Percentiles rank a stretch among this genome's conserved stretches.
Conservation (phyloP, 2,797 vertebrate genomes). For the Florisuga fusca region DNA sequence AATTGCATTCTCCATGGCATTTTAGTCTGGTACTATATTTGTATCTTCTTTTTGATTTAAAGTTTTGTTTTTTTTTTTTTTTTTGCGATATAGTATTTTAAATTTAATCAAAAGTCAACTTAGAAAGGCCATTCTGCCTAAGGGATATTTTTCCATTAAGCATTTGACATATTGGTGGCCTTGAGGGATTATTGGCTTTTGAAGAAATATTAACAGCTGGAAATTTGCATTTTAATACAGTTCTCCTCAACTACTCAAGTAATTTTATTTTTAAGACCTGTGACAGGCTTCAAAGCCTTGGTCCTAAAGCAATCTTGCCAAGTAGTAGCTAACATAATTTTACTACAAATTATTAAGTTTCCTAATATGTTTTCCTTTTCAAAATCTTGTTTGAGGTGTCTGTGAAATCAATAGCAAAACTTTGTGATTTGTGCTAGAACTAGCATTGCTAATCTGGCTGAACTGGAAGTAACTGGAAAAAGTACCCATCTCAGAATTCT, state of each 20-base stretch:
- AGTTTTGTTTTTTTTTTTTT: constrained; percentile 1
- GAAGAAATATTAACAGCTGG: constrained; percentile 99
- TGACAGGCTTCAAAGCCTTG: constrained; percentile 89
- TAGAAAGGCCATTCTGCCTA: constrained; percentile 91
- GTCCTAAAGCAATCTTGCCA: constrained; percentile 88
- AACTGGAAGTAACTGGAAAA: constrained; percentile 35
- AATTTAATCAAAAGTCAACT: constrained; percentile 97
- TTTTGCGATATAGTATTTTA: constrained; percentile 87
- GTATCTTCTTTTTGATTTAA: constrained; percentile 78
- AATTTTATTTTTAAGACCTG: constrained; percentile 95
- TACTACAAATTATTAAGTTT: constrained; percentile 84
- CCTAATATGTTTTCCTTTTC: constrained; percentile 76
- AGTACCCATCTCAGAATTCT: not conserved
- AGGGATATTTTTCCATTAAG: constrained; percentile 99
- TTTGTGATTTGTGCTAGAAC: constrained; percentile 73
- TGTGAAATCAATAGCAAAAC: constrained; percentile 81
- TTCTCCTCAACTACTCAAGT: constrained; percentile 95
- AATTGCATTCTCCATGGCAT: constrained; percentile 74
- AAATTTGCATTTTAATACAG: constrained; percentile 99
- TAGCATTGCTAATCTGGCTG: constrained; percentile 69
- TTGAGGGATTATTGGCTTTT: constrained; percentile 99
- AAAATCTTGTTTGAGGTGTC: constrained; percentile 78
- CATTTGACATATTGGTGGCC: constrained; percentile 99
- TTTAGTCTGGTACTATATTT: constrained; percentile 79
- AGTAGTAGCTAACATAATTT: constrained; percentile 83